Evolutionary conservation across 2,113 vertebrate genomes (phyloP).

Genomic region (Natator depressus): DNA sequence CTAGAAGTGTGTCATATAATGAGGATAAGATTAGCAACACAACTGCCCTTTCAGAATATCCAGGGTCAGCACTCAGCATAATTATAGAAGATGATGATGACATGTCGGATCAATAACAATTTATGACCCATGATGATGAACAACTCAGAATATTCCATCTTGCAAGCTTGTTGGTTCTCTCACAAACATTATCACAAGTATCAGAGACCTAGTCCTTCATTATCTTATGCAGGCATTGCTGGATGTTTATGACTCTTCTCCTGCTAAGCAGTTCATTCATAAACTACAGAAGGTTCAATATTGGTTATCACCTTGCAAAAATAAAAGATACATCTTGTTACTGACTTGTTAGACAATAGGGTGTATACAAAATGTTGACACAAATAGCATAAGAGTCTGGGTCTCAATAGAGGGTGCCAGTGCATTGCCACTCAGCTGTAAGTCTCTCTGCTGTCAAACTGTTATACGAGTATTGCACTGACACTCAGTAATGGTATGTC

Average conservation of each 20-base stretch:
- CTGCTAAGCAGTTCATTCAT: background rate
- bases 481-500: background rate
- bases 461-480: background rate
- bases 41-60: background rate
- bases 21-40: background rate
- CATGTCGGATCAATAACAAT: background rate
- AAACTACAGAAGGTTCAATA: background rate
- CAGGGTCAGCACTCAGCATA: background rate
- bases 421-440: background rate
- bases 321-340: background rate
- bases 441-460: background rate
- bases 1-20: background rate
- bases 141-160: background rate
- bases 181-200: background rate
- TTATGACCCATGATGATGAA: fast-evolving
- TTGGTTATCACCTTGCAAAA: background rate
- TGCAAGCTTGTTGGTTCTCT: background rate
- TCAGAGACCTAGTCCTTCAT: background rate
- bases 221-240: fast-evolving
- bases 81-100: background rate
- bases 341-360: background rate
- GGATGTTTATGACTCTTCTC: fast-evolving
- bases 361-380: background rate
- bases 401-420: background rate
- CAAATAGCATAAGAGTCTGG: background rate